A percentile compares a stretch with the other conserved stretches of the same genome.
Conservation (phyloP, 2,797 vertebrate genomes). For the Gymnoscopelus microlampas region DNA sequence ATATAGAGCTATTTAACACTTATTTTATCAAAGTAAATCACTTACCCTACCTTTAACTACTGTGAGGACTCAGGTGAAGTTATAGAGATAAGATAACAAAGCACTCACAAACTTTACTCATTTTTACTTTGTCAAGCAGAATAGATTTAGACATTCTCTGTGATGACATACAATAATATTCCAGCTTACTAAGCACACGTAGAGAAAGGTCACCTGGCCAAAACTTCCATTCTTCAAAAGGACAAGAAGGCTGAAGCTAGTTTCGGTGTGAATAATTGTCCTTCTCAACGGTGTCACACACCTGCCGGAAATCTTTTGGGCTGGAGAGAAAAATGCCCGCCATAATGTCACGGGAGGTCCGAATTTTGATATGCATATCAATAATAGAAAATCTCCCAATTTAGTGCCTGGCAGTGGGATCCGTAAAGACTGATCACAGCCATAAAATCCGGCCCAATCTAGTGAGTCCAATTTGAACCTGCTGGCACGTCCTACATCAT, state of each 20-base stretch:
- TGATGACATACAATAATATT: constrained; percentile 9
- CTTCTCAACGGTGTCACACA: constrained; percentile 1
- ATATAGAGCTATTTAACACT: no score
- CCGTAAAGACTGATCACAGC: constrained; percentile 65
- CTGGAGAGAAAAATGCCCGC: constrained; percentile 35
- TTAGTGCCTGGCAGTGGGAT: constrained; percentile 59
- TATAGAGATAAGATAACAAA: constrained; percentile 8
- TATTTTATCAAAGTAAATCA: no score
- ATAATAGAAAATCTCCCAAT: constrained; percentile 68
- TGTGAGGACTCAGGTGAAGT: constrained; percentile 20
- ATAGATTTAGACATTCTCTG: background rate
- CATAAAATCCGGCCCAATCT: constrained; percentile 71
- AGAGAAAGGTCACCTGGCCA: constrained; percentile 6
- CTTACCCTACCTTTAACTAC: background rate
- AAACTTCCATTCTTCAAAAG: constrained; percentile 20
- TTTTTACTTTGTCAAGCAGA: background rate
- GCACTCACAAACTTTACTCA: background rate
- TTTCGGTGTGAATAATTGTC: constrained; percentile 7
- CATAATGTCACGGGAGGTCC: constrained; percentile 46
- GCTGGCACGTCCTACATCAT: constrained; percentile 72
- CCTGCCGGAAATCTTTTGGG: constrained; percentile 18
- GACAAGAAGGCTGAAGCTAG: constrained; percentile 14
- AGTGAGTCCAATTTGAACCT: constrained; percentile 73
- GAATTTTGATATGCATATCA: constrained; percentile 67
- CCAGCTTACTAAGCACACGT: constrained; percentile 14